These are phyloP conservation scores for Scaptomyza hsui DNA, from an alignment of 1,140 invertebrate species.

Conservation along the genomic window DNA sequence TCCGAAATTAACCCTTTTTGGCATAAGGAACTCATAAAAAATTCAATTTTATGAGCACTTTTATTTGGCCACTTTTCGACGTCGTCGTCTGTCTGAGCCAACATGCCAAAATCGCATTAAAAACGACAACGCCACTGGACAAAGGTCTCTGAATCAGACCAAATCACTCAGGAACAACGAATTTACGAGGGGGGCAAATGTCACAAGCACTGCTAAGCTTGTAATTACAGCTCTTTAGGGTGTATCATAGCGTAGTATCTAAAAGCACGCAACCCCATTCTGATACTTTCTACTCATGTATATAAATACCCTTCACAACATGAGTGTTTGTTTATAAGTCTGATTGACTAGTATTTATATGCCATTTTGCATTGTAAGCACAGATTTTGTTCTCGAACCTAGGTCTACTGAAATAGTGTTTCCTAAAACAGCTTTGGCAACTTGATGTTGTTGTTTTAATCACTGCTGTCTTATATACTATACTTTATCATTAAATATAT, in stretches of 20 bases:
- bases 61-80: constrained; percentile 70
- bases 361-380: neutral
- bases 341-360: constrained; percentile 2
- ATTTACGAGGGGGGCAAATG: neutral
- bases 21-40: constrained; percentile 74
- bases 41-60: constrained; percentile 81
- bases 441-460: too few relatives aligned
- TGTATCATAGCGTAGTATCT: neutral
- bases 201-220: constrained; percentile 16
- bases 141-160: constrained; percentile 31
- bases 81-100: constrained; percentile 36
- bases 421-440: too few relatives aligned
- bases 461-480: too few relatives aligned
- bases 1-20: constrained; percentile 69
- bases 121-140: constrained; percentile 34
- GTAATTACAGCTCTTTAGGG: constrained; percentile 24
- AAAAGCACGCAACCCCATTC: constrained; percentile 11
- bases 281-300: neutral
- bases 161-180: constrained; percentile 23
- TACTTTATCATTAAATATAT: too few relatives aligned
- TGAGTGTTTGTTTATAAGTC: neutral
- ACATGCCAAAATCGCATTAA: constrained; percentile 58
- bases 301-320: constrained; percentile 5
- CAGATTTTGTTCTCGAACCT: neutral
- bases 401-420: too few relatives aligned